phyloP scores from a whole-genome alignment of 2,888 invertebrate species.

The Platycheirus albimanus region DNA sequence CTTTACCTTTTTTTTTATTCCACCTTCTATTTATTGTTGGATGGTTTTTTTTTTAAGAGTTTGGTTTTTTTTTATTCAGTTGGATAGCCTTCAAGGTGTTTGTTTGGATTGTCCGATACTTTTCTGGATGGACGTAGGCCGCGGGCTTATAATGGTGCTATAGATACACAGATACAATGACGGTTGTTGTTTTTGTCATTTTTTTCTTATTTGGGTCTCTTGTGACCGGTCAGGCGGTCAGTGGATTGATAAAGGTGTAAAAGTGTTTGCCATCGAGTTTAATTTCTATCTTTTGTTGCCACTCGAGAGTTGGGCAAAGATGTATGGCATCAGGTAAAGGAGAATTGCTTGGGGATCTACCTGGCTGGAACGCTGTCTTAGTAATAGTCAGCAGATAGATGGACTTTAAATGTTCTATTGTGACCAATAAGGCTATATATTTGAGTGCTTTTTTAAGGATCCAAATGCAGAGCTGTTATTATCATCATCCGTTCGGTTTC shows the following conservation, averaged over 20 bases:
- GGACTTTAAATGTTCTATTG: no score
- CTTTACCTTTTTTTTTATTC: conserved; percentile 33
- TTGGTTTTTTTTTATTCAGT: conserved; percentile 10
- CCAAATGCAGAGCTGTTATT: no score
- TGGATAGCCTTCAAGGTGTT: conserved; percentile 65
- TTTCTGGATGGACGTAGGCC: conserved; percentile 31
- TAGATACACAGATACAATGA: conserved; percentile 21
- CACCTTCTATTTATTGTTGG: conserved; percentile 60
- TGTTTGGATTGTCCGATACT: conserved; percentile 51
- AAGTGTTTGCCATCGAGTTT: conserved; percentile 59
- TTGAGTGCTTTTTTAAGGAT: no score
- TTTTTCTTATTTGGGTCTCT: conserved; percentile 60
- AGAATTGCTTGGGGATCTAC: no score
- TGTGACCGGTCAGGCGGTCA: conserved; percentile 58
- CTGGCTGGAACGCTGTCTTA: no score
- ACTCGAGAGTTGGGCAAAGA: neutral
- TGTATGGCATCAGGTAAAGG: no score
- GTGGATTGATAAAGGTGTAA: conserved; percentile 71
- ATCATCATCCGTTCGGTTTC: no score
- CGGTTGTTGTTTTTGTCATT: conserved; percentile 44
- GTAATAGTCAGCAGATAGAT: no score
- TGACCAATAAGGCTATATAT: no score
- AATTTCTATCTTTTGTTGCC: conserved; percentile 42
- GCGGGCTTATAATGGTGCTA: conserved; percentile 26
- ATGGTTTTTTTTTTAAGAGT: conserved; percentile 11